Evolutionary conservation across 2,113 vertebrate genomes (phyloP).

Genomic region (Salvelinus alpinus): DNA sequence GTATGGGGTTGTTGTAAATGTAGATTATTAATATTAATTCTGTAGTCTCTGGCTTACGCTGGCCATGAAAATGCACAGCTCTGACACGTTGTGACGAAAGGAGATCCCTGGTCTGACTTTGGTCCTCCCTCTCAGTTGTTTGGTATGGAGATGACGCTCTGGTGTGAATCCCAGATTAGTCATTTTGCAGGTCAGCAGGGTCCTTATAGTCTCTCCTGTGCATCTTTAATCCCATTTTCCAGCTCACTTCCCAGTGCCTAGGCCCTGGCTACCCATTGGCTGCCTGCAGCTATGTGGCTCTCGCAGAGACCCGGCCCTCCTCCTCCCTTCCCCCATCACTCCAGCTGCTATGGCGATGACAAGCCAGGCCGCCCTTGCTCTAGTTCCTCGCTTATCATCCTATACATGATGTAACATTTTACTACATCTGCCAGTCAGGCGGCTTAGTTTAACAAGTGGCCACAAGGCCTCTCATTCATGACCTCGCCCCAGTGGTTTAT

Average conservation of each 20-base stretch:
- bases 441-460: slow-evolving; percentile 4
- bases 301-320: background rate
- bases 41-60: background rate
- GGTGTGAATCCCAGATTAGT: no score
- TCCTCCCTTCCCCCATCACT: slow-evolving; percentile 17
- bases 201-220: slow-evolving; percentile 2
- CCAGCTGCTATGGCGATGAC: slow-evolving; percentile 15
- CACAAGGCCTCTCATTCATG: background rate
- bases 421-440: background rate
- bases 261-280: slow-evolving; percentile 26
- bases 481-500: background rate
- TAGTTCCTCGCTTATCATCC: background rate
- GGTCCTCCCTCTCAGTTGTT: slow-evolving; percentile 16
- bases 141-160: slow-evolving; percentile 23
- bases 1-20: background rate
- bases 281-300: slow-evolving; percentile 28
- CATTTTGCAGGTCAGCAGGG: no score
- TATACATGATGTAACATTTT: background rate
- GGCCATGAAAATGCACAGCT: background rate
- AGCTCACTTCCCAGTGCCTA: slow-evolving; percentile 44
- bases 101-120: background rate
- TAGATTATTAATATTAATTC: background rate
- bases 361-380: background rate
- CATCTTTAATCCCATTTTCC: slow-evolving; percentile 52
- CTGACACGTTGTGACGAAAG: background rate